Conservation (phyloP, 1,140 invertebrate genomes). For the Pseudachorutes palmiensis region DNA sequence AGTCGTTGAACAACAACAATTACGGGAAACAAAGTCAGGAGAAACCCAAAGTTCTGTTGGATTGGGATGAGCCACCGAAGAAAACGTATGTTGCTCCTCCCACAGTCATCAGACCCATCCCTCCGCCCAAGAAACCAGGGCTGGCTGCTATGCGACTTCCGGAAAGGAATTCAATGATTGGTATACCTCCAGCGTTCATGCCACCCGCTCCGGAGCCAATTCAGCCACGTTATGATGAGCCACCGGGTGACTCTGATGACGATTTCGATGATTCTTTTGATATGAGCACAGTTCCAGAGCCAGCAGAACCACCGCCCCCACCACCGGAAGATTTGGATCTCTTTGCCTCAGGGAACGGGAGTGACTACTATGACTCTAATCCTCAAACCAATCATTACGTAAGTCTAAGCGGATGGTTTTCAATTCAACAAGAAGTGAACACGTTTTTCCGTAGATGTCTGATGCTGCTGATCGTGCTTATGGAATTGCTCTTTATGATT, state of each 20-base stretch:
- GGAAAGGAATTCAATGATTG: neutral
- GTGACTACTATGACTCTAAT: constrained; percentile 24
- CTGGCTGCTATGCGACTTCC: neutral
- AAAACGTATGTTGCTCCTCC: constrained; percentile 10
- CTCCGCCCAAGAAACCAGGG: constrained; percentile 12
- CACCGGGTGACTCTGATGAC: constrained; percentile 24
- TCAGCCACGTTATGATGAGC: constrained; percentile 32
- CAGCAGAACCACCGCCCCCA: constrained; percentile 61
- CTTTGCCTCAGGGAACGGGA: neutral
- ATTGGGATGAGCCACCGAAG: constrained; percentile 28
- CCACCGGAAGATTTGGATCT: constrained; percentile 47
- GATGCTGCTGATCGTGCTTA: constrained; percentile 47
- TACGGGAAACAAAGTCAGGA: neutral
- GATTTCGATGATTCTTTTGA: constrained; percentile 19
- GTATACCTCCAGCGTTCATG: neutral
- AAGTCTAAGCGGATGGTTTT: neutral
- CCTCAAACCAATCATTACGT: neutral
- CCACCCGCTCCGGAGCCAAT: neutral
- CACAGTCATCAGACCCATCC: constrained; percentile 8
- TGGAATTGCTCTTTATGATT: constrained; percentile 66
- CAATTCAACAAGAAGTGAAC: neutral
- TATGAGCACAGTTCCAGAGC: constrained; percentile 53
- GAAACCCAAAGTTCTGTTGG: constrained; percentile 9
- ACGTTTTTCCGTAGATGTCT: neutral
- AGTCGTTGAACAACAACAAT: constrained; percentile 7